A percentile compares a stretch with the other conserved stretches of the same genome.
Evolutionary conservation across 2,888 invertebrate genomes (phyloP).

Genomic region (Volucella bombylans): DNA sequence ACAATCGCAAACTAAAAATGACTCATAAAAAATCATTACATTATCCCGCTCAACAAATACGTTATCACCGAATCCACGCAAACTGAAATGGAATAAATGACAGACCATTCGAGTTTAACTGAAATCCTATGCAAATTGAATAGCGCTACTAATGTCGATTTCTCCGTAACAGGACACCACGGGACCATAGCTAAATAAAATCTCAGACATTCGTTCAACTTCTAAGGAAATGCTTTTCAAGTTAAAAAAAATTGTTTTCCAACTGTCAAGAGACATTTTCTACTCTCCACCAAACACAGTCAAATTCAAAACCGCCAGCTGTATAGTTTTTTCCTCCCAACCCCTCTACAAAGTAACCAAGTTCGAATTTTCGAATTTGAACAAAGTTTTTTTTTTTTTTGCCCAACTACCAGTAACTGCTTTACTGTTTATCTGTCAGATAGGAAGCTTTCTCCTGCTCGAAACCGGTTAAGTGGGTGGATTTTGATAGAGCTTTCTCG

Average conservation of each 20-base stretch:
- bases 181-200: conserved; percentile 9
- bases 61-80: background rate
- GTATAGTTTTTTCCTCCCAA: background rate
- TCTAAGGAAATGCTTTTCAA: background rate
- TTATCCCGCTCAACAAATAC: background rate
- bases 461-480: background rate
- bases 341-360: background rate
- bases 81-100: background rate
- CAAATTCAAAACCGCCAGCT: background rate
- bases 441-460: conserved; percentile 43
- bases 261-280: conserved; percentile 36
- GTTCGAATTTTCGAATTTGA: conserved; percentile 69
- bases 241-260: conserved; percentile 13
- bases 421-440: conserved; percentile 67
- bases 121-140: conserved; percentile 42
- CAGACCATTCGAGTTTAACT: conserved; percentile 16
- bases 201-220: conserved; percentile 10
- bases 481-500: conserved; percentile 52
- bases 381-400: background rate
- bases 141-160: conserved; percentile 34
- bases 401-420: conserved; percentile 12
- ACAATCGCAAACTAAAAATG: background rate
- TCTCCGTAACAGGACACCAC: conserved; percentile 13
- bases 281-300: background rate
- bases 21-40: conserved; percentile 6